Base-by-base conservation (phyloP, 2,888 invertebrate species). In the Eristalis tenax region DNA sequence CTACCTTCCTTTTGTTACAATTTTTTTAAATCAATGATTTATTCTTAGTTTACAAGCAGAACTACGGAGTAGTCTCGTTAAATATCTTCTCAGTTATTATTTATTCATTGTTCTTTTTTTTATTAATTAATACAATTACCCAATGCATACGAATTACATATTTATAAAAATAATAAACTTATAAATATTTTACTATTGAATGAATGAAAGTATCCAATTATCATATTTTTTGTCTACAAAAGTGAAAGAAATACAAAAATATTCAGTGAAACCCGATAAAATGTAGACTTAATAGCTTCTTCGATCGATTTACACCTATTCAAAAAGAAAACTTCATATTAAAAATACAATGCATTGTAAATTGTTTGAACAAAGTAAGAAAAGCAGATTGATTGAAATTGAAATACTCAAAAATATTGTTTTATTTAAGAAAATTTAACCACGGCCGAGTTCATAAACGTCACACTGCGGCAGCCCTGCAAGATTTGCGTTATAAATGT, bases 381-480 rank as follows among this genome's bases (percentile, higher is more conserved):
- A 65, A 76, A 57, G 82, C 85, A 74, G 86, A 86, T 50, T 86
- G 86, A 86, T 86, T 78, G 86, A 86, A 86, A 86, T 86, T 78
- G 86, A 86, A 86, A 86, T 86, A 86, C 86, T 83, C 86, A 86
- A 86, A 74, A 83, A 78, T 35, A 57, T 56, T 71, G 82, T 65
- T 26, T 86, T 86, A 26, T 84, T 86, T 56, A 10, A 8, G 8
- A 32, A 10, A 8, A 32, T 32, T 32, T 10, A 32, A 8, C 32
- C 32, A 32, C 28, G 4, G 4, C 28, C 4, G 2, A 28, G 28
- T n/a, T n/a, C n/a, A n/a, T n/a, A n/a, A n/a, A n/a, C n/a, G n/a
- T n/a, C n/a, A n/a, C n/a, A n/a, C n/a, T n/a, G n/a, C n/a, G n/a
- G n/a, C n/a, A n/a, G n/a, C n/a, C n/a, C n/a, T n/a, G n/a, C n/a